A percentile compares a stretch with the other conserved stretches of the same genome.
These are phyloP conservation scores for Leucopsar rothschildi DNA, from an alignment of 2,113 vertebrate species.

Conservation along the genomic window DNA sequence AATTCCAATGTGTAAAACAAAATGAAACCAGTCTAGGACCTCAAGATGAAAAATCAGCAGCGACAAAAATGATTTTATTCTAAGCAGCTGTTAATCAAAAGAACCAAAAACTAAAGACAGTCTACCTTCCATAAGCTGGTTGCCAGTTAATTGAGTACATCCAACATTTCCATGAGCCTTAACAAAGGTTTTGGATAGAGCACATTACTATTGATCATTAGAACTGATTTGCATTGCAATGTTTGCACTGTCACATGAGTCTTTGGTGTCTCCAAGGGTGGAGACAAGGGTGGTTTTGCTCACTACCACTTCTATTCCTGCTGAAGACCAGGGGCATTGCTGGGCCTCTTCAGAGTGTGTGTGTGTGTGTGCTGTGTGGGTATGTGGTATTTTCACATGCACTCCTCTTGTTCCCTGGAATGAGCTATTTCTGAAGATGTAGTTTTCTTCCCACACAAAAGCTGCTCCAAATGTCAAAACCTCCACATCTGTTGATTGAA, in stretches of 20 bases:
- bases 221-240: no score
- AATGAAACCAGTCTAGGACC: background rate
- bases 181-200: background rate
- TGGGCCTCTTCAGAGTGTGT: accelerated
- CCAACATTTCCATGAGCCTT: background rate
- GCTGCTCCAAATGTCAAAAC: background rate
- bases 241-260: background rate
- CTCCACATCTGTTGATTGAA: background rate
- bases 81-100: background rate
- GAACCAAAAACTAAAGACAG: accelerated
- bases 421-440: background rate
- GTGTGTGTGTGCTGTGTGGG: accelerated
- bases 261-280: background rate
- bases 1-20: background rate
- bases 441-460: background rate
- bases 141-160: background rate
- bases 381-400: background rate
- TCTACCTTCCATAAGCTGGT: background rate
- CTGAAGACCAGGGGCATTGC: accelerated
- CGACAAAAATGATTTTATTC: background rate
- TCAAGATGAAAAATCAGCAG: background rate
- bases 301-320: background rate
- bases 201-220: background rate
- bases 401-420: background rate
- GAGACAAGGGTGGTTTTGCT: background rate